Base-by-base conservation (phyloP, 2,888 invertebrate genomes). In the Herminia tarsipennalis region DNA sequence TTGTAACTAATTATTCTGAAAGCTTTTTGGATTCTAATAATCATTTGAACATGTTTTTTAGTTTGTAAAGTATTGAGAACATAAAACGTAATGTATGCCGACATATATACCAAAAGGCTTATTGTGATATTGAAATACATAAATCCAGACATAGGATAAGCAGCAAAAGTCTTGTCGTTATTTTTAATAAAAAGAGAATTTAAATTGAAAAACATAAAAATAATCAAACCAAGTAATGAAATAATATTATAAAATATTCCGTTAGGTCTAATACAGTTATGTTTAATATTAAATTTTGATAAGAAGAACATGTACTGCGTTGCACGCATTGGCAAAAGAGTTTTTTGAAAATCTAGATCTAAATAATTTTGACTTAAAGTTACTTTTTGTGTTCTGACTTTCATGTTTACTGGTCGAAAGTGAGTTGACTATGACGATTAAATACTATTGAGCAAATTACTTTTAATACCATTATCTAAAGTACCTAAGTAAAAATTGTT, bases 261-360 rank as follows among this genome's bases (percentile, higher is more conserved):
- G 6, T 52, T 43, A 4, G 55, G 46, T 0, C 20, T 16, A 9
- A 60, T 52, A 10, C 39, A 33, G 13, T 47, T 49, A 5, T 56
- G 24, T 20, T 30, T 36, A 12, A 60, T 56, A 4, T 22, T 22
- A 29, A 54, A 60, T 25, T 60, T 61, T 12, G 60, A 40, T 1
- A 16, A 29, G 1, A 51, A 44, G n/a, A 50, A 44, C 0, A 32
- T 12, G 13, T 32, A 20, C 12, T 20, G 32, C 3, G 14, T 9
- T n/a, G 8, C 1, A n/a, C 14, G 34, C 22, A 34, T 21, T 4
- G 34, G 34, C 1, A 22, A 1, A 2, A 34, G 2, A 4, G 14
- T 9, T 34, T 14, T 21, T 22, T 34, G 34, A 8, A 34, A 22
- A 22, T 22, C 22, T n/a, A n/a, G n/a, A n/a, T n/a, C n/a, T n/a